A percentile compares a stretch with the other conserved stretches of the same genome.
Conservation (phyloP, 2,797 vertebrate genomes). For the Amniataba percoides region DNA sequence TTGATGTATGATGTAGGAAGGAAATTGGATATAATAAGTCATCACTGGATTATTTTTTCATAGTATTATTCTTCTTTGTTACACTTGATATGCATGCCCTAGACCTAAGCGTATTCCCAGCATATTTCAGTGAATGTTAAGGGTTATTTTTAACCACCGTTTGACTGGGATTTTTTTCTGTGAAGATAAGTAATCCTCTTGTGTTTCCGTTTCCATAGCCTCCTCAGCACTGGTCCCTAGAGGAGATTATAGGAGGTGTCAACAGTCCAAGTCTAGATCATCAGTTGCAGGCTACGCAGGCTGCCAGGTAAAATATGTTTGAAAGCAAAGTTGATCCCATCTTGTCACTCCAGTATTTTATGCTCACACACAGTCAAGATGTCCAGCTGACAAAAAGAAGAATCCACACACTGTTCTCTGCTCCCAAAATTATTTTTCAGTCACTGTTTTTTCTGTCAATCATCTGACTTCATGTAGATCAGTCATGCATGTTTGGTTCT, state of each 20-base stretch:
- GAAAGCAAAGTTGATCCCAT: conserved; percentile 20
- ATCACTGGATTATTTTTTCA: not conserved
- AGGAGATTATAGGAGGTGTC: conserved; percentile 91
- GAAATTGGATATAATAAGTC: not conserved
- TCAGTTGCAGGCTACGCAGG: conserved; percentile 93
- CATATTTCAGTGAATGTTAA: not conserved
- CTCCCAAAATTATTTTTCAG: not conserved
- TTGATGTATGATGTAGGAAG: too few relatives aligned
- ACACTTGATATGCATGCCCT: not conserved
- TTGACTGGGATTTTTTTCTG: not conserved
- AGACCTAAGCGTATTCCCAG: not conserved
- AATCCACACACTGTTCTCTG: not conserved
- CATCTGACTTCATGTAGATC: not conserved
- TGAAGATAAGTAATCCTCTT: conserved; percentile 23
- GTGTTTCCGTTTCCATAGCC: conserved; percentile 70
- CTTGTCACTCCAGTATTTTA: not conserved
- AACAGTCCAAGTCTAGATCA: conserved; percentile 84
- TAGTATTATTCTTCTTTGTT: not conserved
- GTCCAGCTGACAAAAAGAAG: not conserved
- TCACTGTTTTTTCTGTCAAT: not conserved
- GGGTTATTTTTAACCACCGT: conserved; percentile 25
- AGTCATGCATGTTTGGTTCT: not conserved
- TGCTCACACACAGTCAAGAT: not conserved
- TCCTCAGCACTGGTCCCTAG: conserved; percentile 90
- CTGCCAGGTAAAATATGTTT: conserved; percentile 87